phyloP scores from a whole-genome alignment of 2,888 invertebrate species.

The Penaeus monodon region DNA sequence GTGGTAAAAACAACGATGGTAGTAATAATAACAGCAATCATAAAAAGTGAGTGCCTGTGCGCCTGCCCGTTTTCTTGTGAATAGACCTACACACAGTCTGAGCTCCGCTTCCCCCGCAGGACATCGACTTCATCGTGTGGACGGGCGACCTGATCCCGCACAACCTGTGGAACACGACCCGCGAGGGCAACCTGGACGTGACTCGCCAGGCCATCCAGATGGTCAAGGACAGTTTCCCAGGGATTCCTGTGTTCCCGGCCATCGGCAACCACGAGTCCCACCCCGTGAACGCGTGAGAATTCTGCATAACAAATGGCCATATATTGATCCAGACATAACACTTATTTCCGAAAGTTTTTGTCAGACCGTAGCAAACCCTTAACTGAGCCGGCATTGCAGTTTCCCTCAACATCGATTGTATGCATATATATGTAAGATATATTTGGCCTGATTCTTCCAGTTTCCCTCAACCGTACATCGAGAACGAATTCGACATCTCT shows the following conservation, averaged over 20 bases:
- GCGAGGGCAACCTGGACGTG: constrained; percentile 87
- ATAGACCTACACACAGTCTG: no score
- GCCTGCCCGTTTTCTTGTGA: no score
- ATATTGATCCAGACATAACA: no score
- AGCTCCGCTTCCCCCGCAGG: not conserved
- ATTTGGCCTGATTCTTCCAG: not conserved
- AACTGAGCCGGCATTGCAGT: no score
- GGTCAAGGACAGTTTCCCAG: constrained; percentile 75
- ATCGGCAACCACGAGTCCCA: constrained; percentile 96
- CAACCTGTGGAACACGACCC: constrained; percentile 76
- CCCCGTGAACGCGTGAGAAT: constrained; percentile 87
- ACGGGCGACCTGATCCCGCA: constrained; percentile 74
- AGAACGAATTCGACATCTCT: constrained; percentile 37
- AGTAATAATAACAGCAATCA: no score
- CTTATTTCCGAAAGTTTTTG: no score
- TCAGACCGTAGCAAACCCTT: no score
- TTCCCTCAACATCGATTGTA: no score
- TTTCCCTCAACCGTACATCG: constrained; percentile 44
- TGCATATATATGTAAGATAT: not conserved
- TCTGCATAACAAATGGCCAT: not conserved
- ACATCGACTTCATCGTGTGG: constrained; percentile 71
- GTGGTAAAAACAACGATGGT: no score
- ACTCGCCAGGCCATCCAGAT: constrained; percentile 83
- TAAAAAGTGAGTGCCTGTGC: no score
- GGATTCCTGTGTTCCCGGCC: constrained; percentile 92